A percentile compares a stretch with the other conserved stretches of the same genome.
Conservation (phyloP, 2,113 vertebrate genomes). For the Aphyosemion australe region DNA sequence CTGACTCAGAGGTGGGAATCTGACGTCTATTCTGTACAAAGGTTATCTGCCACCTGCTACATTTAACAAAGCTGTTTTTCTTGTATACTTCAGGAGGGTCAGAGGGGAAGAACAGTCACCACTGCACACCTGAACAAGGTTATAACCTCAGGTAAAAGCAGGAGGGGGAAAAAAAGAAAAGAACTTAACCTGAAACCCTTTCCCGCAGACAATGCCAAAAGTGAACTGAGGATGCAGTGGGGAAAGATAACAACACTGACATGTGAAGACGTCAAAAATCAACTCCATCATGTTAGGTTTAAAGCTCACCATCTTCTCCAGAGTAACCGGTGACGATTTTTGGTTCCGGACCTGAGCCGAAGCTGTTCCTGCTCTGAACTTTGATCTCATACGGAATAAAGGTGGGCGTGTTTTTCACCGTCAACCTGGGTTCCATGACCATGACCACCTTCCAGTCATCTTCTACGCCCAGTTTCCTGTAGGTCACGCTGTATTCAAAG, state of each 20-base stretch:
- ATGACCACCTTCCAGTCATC: conserved; percentile 84
- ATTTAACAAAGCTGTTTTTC: conserved; percentile 20
- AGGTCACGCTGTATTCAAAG: conserved; percentile 91
- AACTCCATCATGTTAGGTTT: background rate
- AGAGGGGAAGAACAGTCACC: conserved; percentile 44
- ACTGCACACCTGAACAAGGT: conserved; percentile 55
- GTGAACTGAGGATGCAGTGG: conserved; percentile 64
- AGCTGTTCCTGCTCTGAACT: conserved; percentile 87
- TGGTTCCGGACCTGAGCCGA: conserved; percentile 88
- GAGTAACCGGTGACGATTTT: conserved; percentile 86
- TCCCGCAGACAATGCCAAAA: conserved; percentile 78
- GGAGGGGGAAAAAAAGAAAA: conserved; percentile 26
- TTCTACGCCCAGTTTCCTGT: conserved; percentile 82
- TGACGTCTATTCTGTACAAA: conserved; percentile 60
- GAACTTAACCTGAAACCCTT: conserved; percentile 79
- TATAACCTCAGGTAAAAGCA: conserved; percentile 22
- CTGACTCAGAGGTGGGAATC: conserved; percentile 53
- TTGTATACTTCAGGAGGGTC: conserved; percentile 10
- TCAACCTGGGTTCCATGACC: conserved; percentile 84
- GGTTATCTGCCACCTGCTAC: conserved; percentile 63
- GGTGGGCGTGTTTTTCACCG: conserved; percentile 85
- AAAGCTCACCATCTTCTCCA: conserved; percentile 90
- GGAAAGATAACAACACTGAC: conserved; percentile 26
- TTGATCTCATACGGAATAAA: conserved; percentile 92
- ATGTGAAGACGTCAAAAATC: background rate